Base-by-base conservation (phyloP, 2,113 vertebrate species). In the Tapirus terrestris region DNA sequence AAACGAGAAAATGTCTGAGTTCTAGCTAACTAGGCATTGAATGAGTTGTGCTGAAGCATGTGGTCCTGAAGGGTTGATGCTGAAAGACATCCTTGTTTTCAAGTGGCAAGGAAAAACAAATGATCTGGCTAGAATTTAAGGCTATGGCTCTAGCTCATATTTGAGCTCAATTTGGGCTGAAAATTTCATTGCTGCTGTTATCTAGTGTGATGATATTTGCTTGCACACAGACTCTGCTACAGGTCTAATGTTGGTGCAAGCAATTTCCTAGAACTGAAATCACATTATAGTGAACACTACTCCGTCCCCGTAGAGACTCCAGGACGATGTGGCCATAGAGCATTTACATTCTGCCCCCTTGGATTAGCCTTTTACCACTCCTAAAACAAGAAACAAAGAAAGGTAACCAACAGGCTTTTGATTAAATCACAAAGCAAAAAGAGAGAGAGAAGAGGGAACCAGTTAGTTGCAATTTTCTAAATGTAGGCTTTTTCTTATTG, bases 381-480 rank as follows among this genome's bases (percentile, higher is more conserved):
- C n/a, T 83, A 25, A 96, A 93, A 81, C 31, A 86, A 75, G 39
- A 93, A 85, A 65, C 25, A 72, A 77, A 31, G 25, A 56, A 89
- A 89, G n/a, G 92, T 80, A 75, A 73, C 45, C 4, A 72, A 68
- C 33, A 68, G 29, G 43, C 29, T 90, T 91, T 68, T 56, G 25
- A 92, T 89, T 85, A 90, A 92, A 92, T 79, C 45, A 79, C 33
- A 68, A 70, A 68, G 21, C 36, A 60, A 45, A 83, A 45, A 79
- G 33, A 67, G 23, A 85, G 56, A 51, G 6, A 67, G 45, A 51
- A 4, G 12, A 33, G 31, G 36, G 45, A 75, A 76, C 27, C 39
- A 72, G 25, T 58, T 56, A 79, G 36, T 39, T 86, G 13, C 45
- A 65, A 2, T 95, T 89, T 92, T 89, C 67, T 43, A 76, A 76